phyloP scores from a whole-genome alignment of 2,113 vertebrate species.

The Pelecanus crispus region DNA sequence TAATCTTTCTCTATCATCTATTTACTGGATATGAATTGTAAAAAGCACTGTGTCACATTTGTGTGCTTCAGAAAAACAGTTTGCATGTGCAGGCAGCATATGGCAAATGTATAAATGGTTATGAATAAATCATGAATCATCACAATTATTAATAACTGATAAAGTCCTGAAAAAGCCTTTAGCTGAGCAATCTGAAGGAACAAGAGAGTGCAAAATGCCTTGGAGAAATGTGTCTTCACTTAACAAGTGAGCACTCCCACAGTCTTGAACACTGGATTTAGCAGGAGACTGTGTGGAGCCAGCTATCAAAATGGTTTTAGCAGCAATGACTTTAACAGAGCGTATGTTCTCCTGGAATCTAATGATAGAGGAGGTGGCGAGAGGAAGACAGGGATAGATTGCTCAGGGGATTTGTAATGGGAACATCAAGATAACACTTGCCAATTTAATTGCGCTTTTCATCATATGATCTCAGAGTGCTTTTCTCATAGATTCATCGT shows the following conservation, averaged over 20 bases:
- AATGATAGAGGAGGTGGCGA: constrained; percentile 9
- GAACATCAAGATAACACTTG: constrained; percentile 47
- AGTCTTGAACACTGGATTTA: constrained; percentile 1
- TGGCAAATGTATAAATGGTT: constrained; percentile 55
- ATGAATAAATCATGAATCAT: constrained; percentile 64
- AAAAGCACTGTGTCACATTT: neutral
- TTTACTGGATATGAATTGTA: constrained; percentile 32
- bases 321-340: neutral
- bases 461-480: constrained; percentile 50
- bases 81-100: constrained; percentile 42
- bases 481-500: constrained; percentile 47
- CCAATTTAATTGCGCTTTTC: constrained; percentile 40
- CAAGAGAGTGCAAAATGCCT: constrained; percentile 31
- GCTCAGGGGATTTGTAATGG: constrained; percentile 46
- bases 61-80: constrained; percentile 19
- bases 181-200: constrained; percentile 7
- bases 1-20: constrained; percentile 14
- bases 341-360: constrained; percentile 1
- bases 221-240: constrained; percentile 12
- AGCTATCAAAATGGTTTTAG: constrained; percentile 30
- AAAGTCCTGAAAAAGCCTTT: constrained; percentile 44
- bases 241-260: neutral
- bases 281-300: constrained; percentile 36
- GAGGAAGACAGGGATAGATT: neutral
- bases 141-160: constrained; percentile 67